A percentile compares a stretch with the other conserved stretches of the same genome.
phyloP scores from a whole-genome alignment of 1,140 invertebrate genomes.

The Drosophila subpulchrella region DNA sequence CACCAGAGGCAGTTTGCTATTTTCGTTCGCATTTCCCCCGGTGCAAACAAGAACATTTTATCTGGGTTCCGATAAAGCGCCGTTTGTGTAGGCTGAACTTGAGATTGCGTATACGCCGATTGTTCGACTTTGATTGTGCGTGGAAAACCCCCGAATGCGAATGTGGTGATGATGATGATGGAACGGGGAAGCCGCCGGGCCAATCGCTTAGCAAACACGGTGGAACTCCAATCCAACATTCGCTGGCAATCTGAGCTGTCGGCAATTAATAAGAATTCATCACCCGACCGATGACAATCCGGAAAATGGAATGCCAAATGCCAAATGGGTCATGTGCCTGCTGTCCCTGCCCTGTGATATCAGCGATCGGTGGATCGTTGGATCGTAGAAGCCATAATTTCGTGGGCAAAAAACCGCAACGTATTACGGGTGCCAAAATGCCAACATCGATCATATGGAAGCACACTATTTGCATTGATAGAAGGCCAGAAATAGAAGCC shows the following conservation, averaged over 20 bases:
- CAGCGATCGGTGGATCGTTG: conserved; percentile 18
- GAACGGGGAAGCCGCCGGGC: conserved; percentile 29
- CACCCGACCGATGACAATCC: conserved; percentile 54
- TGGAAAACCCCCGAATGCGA: conserved; percentile 13
- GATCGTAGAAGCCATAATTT: conserved; percentile 36
- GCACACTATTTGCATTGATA: conserved; percentile 59
- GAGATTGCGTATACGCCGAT: conserved; percentile 47
- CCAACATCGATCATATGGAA: conserved; percentile 62
- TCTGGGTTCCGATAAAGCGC: conserved; percentile 30
- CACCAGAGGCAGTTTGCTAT: conserved; percentile 26
- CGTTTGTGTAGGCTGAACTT: conserved; percentile 26
- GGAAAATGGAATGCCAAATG: conserved; percentile 53
- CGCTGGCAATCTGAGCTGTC: conserved; percentile 17
- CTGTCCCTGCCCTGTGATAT: conserved; percentile 40
- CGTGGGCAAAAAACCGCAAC: conserved; percentile 27
- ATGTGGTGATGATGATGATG: conserved; percentile 48
- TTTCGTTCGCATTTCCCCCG: conserved; percentile 10
- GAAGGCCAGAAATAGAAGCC: conserved; percentile 14
- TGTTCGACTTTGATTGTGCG: conserved; percentile 27
- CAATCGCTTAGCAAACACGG: conserved; percentile 28
- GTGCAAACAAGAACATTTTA: conserved; percentile 28
- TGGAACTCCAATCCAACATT: conserved; percentile 25
- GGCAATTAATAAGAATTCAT: conserved; percentile 72
- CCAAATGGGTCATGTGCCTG: conserved; percentile 66
- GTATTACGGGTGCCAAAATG: background rate